Base-by-base conservation (phyloP, 2,797 vertebrate genomes). In the Galago senegalensis region DNA sequence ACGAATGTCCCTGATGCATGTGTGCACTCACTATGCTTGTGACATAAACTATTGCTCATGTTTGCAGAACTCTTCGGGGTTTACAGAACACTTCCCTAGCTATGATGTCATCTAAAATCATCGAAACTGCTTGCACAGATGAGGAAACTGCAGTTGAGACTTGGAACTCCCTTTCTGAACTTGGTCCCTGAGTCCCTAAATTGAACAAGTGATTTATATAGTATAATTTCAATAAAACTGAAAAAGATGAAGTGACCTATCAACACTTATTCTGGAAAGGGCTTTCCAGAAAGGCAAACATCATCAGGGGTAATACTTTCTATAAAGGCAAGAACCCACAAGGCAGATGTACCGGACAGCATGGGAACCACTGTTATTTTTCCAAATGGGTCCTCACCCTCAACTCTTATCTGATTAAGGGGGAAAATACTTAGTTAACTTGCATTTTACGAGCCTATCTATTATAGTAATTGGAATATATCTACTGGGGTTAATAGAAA, bases 221-320 rank as follows among this genome's bases (percentile, higher is more conserved):
- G 4, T 60, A 10, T 23, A n/a, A 75, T 23, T 69, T 21, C 61
- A 20, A 87, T 53, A 53, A 81, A 70, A n/a, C n/a, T 12, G 16
- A 81, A 95, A 82, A 82, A 81, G 40, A 81, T 3, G 3, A 81
- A n/a, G 1, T 60, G 70, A n/a, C 11, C 12, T 91, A 69, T 31
- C 46, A 53, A 53, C 14, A 16, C 29, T 40, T 20, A 37, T 87
- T 89, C 60, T 82, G 20, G 27, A 82, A 58, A 61, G 5, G 53
- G n/a, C 40, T 77, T 90, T 92, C 72, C 49, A 34, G 72, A 85
- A 91, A 96, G 31, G 40, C 27, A 89, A 77, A 20, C 34, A 56
- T 8, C 10, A 6, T 43, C n/a, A 34, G 34, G 25, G 7, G 6
- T 20, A 56, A 49, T 46, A 37, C 37, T 81, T 93, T 23, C 46